Percentiles rank a stretch among this genome's conserved stretches.
These are phyloP conservation scores for Drosophila lutescens DNA, from an alignment of 2,888 invertebrate species.

Conservation along the genomic window DNA sequence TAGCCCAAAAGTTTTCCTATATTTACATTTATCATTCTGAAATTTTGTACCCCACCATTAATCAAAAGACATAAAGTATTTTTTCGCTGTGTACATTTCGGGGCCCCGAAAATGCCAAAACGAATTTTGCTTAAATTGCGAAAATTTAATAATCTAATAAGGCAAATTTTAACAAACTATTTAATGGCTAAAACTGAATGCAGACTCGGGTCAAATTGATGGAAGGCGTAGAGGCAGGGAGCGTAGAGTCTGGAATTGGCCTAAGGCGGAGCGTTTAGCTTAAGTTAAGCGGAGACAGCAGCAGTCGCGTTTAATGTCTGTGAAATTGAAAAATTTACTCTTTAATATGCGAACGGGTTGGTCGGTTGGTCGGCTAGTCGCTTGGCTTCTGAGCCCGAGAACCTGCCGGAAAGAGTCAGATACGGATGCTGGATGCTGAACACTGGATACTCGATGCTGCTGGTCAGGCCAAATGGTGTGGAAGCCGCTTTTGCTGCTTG, in stretches of 20 bases:
- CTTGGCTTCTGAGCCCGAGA: constrained; percentile 23
- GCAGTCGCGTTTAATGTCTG: constrained; percentile 80
- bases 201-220: constrained; percentile 18
- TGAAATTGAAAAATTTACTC: constrained; percentile 80
- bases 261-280: constrained; percentile 73
- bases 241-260: constrained; percentile 46
- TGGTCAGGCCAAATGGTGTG: constrained; percentile 72
- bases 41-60: constrained; percentile 3
- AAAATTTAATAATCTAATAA: constrained; percentile 79
- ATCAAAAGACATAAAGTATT: constrained; percentile 22
- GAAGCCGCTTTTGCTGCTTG: constrained; percentile 61
- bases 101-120: constrained; percentile 58
- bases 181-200: constrained; percentile 75
- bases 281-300: constrained; percentile 56
- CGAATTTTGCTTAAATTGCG: constrained; percentile 76
- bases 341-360: constrained; percentile 75
- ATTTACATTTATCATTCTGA: constrained; percentile 7
- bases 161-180: constrained; percentile 79
- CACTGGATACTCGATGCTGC: constrained; percentile 56
- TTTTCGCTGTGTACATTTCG: constrained; percentile 33
- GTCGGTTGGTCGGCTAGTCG: background rate
- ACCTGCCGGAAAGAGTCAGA: constrained; percentile 74
- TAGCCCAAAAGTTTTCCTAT: background rate
- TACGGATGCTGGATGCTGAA: constrained; percentile 54
- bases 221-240: background rate